Conservation (phyloP, 2,888 invertebrate genomes). For the Amorpha juglandis region DNA sequence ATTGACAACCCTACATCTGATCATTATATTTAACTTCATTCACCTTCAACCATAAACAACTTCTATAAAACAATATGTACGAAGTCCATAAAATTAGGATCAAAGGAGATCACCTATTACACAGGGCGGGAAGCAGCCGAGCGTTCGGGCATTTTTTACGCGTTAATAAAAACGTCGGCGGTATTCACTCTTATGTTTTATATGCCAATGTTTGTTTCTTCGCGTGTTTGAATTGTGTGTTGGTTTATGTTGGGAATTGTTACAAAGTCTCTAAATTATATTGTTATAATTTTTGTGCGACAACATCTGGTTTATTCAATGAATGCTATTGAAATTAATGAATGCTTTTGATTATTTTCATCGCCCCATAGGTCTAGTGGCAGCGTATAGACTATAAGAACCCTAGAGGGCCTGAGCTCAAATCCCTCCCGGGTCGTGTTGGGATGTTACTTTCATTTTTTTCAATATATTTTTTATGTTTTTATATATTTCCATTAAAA, state of each 20-base stretch:
- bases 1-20: background rate
- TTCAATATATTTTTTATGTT: no score
- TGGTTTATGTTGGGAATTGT: no score
- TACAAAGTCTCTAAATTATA: no score
- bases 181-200: background rate
- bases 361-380: no score
- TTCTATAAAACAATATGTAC: constrained; percentile 9
- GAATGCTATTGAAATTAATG: no score
- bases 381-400: no score
- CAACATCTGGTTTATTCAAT: no score
- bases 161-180: constrained; percentile 14
- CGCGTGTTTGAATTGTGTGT: background rate
- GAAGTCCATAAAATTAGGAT: constrained; percentile 6
- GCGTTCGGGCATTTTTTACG: constrained; percentile 1
- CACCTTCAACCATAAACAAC: background rate
- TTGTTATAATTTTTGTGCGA: background rate
- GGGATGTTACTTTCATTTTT: no score
- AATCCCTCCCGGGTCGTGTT: no score
- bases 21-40: background rate
- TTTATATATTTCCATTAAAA: no score
- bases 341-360: no score
- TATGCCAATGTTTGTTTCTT: constrained; percentile 1
- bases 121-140: background rate
- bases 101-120: background rate
- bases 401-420: no score